Evolutionary conservation across 2,797 vertebrate species (phyloP).

Genomic region (Rhynchonycteris naso): DNA sequence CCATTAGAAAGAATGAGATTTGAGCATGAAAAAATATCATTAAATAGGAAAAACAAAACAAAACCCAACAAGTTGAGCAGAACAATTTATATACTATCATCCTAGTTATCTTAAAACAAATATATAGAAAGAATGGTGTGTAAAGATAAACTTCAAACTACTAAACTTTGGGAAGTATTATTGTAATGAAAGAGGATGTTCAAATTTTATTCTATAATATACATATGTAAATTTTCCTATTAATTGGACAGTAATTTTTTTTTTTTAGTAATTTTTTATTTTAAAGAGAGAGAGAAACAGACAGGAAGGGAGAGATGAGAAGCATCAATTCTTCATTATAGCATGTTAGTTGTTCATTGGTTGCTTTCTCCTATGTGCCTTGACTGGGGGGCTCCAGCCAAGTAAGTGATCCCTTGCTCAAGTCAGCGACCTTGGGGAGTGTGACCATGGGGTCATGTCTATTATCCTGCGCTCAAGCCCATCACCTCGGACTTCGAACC

Average conservation of each 20-base stretch:
- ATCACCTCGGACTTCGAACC: too few species aligned
- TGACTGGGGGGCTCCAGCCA: too few species aligned
- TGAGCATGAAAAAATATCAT: neutral
- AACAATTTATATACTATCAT: conserved; percentile 11
- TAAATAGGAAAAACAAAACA: neutral
- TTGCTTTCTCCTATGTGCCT: too few species aligned
- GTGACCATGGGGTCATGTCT: too few species aligned
- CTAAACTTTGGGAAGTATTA: neutral
- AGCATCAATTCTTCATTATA: too few species aligned
- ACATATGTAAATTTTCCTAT: neutral
- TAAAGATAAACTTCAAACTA: conserved; percentile 4
- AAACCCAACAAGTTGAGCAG: neutral
- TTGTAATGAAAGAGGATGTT: conserved; percentile 30
- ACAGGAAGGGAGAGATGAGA: too few species aligned
- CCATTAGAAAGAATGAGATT: neutral
- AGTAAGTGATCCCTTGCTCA: too few species aligned
- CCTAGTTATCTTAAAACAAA: conserved; percentile 20
- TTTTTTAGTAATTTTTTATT: too few species aligned
- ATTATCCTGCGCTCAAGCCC: too few species aligned
- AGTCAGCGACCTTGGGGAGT: too few species aligned
- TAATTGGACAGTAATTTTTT: neutral
- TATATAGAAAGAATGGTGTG: neutral
- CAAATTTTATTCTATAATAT: neutral
- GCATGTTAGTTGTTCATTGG: too few species aligned
- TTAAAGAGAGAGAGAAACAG: too few species aligned